phyloP scores from a whole-genome alignment of 2,888 invertebrate genomes.

The Spodoptera littoralis region DNA sequence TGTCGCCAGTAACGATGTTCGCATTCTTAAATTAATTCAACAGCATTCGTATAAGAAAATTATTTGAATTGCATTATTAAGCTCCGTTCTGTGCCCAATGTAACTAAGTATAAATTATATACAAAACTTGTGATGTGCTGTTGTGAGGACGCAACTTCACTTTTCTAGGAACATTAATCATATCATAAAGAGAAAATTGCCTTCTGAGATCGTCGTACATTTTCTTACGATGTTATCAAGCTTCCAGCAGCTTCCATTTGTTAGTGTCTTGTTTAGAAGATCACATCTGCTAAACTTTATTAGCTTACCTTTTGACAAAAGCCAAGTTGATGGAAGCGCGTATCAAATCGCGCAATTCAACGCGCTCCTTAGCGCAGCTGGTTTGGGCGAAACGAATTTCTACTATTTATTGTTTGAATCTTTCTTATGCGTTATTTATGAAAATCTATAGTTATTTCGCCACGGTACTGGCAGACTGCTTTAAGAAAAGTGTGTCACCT shows the following conservation, averaged over 20 bases:
- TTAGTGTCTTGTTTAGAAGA: slow-evolving; percentile 87
- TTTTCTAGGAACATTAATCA: slow-evolving; percentile 66
- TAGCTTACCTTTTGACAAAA: slow-evolving; percentile 85
- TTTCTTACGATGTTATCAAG: slow-evolving; percentile 72
- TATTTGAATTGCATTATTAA: slow-evolving; percentile 60
- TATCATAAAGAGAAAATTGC: slow-evolving; percentile 72
- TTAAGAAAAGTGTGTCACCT: slow-evolving; percentile 84
- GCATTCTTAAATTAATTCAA: slow-evolving; percentile 72
- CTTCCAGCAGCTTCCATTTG: slow-evolving; percentile 79
- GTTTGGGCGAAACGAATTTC: slow-evolving; percentile 83
- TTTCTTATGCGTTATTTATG: slow-evolving; percentile 85
- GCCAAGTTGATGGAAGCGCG: slow-evolving; percentile 86
- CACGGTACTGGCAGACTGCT: slow-evolving; percentile 69
- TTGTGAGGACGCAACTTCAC: slow-evolving; percentile 30
- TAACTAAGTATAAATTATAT: slow-evolving; percentile 5
- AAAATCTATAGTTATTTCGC: slow-evolving; percentile 81
- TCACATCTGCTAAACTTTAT: slow-evolving; percentile 88
- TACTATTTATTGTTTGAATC: slow-evolving; percentile 86
- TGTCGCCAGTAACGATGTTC: slow-evolving; percentile 69
- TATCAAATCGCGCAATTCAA: slow-evolving; percentile 86
- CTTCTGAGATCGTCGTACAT: slow-evolving; percentile 68
- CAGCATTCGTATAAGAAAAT: slow-evolving; percentile 57
- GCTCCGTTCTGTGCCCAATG: slow-evolving; percentile 31
- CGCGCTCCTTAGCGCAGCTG: slow-evolving; percentile 87
- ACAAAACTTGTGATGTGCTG: slow-evolving; percentile 16